Evolutionary conservation across 2,113 vertebrate species (phyloP).

Genomic region (Megalops atlanticus): DNA sequence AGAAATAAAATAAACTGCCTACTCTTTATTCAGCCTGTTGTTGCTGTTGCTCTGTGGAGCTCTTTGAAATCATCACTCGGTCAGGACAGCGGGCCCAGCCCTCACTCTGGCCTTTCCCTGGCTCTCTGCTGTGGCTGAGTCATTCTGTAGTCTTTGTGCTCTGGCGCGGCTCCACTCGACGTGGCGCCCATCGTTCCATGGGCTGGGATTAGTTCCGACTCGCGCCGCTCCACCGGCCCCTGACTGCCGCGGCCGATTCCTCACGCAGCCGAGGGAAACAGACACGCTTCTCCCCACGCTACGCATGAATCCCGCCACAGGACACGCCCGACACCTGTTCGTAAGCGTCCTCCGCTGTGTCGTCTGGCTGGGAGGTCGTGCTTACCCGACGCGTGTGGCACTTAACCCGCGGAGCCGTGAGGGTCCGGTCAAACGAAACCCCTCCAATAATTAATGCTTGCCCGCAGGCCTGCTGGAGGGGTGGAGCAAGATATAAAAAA

Average conservation of each 20-base stretch:
- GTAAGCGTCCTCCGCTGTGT: constrained; percentile 39
- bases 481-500: constrained; percentile 27
- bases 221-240: constrained; percentile 47
- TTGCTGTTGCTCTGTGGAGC: too few species aligned
- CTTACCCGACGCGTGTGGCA: constrained; percentile 30
- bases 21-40: too few species aligned
- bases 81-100: not conserved
- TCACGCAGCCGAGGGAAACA: constrained; percentile 41
- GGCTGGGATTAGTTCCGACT: constrained; percentile 57
- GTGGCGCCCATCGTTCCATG: constrained; percentile 40
- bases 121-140: constrained; percentile 5
- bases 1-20: not conserved
- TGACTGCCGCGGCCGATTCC: constrained; percentile 44
- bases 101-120: not conserved
- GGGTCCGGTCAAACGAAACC: constrained; percentile 52
- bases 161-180: constrained; percentile 28
- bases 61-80: too few species aligned
- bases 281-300: too few species aligned
- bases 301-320: constrained; percentile 47
- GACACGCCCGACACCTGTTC: constrained; percentile 31
- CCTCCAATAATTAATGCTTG: constrained; percentile 50
- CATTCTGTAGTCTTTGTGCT: constrained; percentile 35
- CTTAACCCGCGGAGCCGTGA: constrained; percentile 35
- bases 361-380: constrained; percentile 36
- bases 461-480: constrained; percentile 38